phyloP scores from a whole-genome alignment of 2,888 invertebrate genomes.

The Nemotelus nigrinus region DNA sequence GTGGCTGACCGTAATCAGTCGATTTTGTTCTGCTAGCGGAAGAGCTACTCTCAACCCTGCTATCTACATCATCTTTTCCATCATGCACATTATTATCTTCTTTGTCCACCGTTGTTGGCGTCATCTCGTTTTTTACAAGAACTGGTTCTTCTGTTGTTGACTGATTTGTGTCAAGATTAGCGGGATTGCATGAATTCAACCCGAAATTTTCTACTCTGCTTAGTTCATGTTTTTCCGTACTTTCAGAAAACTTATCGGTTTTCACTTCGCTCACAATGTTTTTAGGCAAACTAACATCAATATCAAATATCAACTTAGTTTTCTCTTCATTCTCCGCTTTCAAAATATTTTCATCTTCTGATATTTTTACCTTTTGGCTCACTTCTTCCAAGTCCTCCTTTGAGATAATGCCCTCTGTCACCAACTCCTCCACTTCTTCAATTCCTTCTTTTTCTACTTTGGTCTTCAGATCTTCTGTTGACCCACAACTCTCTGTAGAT shows the following conservation, averaged over 20 bases:
- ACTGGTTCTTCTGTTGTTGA: no score
- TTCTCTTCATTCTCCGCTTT: background rate
- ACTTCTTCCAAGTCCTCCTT: background rate
- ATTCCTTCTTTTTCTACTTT: background rate
- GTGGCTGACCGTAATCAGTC: constrained; percentile 37
- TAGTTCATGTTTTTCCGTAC: no score
- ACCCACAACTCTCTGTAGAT: background rate
- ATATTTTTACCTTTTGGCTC: background rate
- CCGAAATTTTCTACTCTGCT: no score
- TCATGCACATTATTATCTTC: background rate
- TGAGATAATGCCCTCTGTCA: background rate
- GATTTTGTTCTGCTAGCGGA: constrained; percentile 45
- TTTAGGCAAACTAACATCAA: no score
- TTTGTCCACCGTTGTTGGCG: constrained; percentile 19
- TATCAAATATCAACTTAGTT: no score
- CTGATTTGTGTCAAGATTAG: no score
- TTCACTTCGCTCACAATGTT: no score
- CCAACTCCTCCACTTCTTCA: background rate
- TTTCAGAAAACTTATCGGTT: no score
- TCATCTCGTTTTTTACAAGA: no score
- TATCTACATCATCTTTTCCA: constrained; percentile 45
- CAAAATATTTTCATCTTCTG: background rate
- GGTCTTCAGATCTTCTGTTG: background rate
- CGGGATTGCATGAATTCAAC: no score
- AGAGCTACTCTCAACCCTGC: constrained; percentile 36